Percentiles rank a stretch among this genome's conserved stretches.
Evolutionary conservation across 2,797 vertebrate genomes (phyloP).

Genomic region (Rhinichthys osculus): DNA sequence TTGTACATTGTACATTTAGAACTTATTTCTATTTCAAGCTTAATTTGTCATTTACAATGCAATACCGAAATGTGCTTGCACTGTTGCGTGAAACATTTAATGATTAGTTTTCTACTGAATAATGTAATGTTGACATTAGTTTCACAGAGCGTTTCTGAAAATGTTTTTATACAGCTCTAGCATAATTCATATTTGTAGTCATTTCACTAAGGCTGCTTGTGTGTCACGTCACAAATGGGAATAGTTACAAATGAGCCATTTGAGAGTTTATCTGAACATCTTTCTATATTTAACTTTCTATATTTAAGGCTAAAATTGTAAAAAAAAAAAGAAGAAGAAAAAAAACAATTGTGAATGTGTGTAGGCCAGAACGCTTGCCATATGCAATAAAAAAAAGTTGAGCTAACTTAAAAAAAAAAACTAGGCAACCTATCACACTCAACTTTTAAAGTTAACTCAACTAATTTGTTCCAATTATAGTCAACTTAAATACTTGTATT

Average conservation of each 20-base stretch:
- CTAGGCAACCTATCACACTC: too few relatives aligned
- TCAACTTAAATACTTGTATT: too few relatives aligned
- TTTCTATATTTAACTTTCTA: slow-evolving; percentile 7
- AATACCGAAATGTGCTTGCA: not conserved
- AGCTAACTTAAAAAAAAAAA: too few relatives aligned
- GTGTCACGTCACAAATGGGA: slow-evolving; percentile 17
- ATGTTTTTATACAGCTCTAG: not conserved
- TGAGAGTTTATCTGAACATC: slow-evolving; percentile 42
- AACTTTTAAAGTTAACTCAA: too few relatives aligned
- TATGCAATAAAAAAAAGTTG: too few relatives aligned
- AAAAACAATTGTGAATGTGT: not conserved
- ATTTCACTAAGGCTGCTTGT: slow-evolving; percentile 34
- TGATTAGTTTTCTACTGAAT: not conserved
- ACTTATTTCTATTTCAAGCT: not conserved
- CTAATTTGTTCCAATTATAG: too few relatives aligned
- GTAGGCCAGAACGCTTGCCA: too few relatives aligned
- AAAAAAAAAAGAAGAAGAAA: not conserved
- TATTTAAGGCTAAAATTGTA: slow-evolving; percentile 19
- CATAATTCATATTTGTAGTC: not conserved
- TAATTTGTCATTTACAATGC: not conserved
- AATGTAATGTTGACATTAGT: too few relatives aligned
- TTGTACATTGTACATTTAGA: too few relatives aligned
- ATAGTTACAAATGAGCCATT: slow-evolving; percentile 13
- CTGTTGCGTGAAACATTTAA: not conserved
- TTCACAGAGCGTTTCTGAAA: not conserved